These are phyloP conservation scores for Lapara coniferarum DNA, from an alignment of 2,888 invertebrate genomes.

Conservation along the genomic window DNA sequence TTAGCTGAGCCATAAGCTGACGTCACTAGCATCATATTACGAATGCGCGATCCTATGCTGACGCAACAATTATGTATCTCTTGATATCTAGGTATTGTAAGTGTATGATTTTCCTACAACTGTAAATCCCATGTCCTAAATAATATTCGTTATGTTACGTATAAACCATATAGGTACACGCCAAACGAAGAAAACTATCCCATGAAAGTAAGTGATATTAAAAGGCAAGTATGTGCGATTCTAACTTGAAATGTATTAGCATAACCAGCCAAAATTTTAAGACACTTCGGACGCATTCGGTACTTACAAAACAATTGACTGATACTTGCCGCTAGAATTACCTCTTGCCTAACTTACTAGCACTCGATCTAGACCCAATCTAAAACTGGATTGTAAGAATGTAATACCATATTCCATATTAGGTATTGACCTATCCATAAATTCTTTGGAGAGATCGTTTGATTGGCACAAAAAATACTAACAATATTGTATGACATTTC, in stretches of 20 bases:
- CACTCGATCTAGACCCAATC: constrained; percentile 5
- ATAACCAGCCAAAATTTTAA: too few relatives aligned
- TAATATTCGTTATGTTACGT: too few relatives aligned
- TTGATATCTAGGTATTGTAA: too few relatives aligned
- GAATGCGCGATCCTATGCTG: too few relatives aligned
- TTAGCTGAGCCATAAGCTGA: too few relatives aligned
- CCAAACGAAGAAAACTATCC: too few relatives aligned
- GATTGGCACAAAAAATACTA: not conserved
- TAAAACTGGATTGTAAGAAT: constrained; percentile 22
- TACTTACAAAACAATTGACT: constrained; percentile 14
- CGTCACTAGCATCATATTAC: too few relatives aligned
- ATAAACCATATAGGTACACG: too few relatives aligned
- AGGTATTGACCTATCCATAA: not conserved
- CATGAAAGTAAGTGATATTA: too few relatives aligned
- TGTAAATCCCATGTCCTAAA: too few relatives aligned
- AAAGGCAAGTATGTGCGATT: not conserved
- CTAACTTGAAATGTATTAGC: not conserved
- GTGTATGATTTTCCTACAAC: too few relatives aligned
- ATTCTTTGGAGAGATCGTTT: not conserved
- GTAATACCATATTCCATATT: not conserved
- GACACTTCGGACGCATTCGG: not conserved
- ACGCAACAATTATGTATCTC: too few relatives aligned
- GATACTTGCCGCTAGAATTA: constrained; percentile 3
- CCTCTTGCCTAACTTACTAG: constrained; percentile 11
- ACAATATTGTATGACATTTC: not conserved